These are phyloP conservation scores for Aphelinus certus DNA, from an alignment of 1,140 invertebrate species.

Conservation along the genomic window DNA sequence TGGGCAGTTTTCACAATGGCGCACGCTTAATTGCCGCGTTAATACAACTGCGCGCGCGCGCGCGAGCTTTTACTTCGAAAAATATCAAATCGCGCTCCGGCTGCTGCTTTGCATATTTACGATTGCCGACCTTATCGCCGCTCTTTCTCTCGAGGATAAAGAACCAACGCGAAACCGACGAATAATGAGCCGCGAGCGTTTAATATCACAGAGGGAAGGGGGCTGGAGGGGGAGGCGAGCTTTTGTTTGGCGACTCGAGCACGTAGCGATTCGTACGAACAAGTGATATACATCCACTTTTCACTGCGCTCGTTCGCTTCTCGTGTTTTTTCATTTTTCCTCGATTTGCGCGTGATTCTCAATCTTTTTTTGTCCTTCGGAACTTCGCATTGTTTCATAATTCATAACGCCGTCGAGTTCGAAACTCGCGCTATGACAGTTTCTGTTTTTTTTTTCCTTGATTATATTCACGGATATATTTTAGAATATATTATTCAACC, in stretches of 20 bases:
- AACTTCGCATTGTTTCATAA: too few relatives aligned
- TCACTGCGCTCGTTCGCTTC: too few relatives aligned
- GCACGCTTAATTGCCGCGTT: not conserved
- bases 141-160: constrained; percentile 14
- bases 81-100: constrained; percentile 33
- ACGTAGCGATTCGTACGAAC: constrained; percentile 4
- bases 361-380: too few relatives aligned
- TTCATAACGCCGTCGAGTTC: too few relatives aligned
- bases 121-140: constrained; percentile 33
- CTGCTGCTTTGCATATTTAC: constrained; percentile 39
- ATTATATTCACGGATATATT: too few relatives aligned
- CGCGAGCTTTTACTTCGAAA: constrained; percentile 19
- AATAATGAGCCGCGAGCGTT: constrained; percentile 23
- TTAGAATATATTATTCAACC: too few relatives aligned
- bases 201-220: constrained; percentile 26
- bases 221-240: not conserved
- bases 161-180: constrained; percentile 31
- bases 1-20: not conserved
- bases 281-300: too few relatives aligned
- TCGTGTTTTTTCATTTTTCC: too few relatives aligned
- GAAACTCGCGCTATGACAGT: too few relatives aligned
- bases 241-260: constrained; percentile 36
- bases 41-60: not conserved
- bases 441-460: too few relatives aligned
- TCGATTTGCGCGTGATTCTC: too few relatives aligned